Conservation (phyloP, 64 coral and sea anemone species). For the Dendrophyllia cribrosa region DNA sequence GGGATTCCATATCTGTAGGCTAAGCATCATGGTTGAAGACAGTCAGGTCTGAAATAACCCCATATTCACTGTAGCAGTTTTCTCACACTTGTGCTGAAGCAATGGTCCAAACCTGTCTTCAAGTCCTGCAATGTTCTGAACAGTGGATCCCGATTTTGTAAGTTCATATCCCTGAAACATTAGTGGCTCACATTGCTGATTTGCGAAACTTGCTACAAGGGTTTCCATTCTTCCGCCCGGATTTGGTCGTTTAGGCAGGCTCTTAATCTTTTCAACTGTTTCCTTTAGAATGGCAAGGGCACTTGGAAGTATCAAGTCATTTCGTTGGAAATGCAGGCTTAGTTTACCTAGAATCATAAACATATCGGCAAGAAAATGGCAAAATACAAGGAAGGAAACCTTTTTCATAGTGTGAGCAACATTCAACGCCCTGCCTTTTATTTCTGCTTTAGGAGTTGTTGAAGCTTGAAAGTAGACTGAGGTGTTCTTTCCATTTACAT, state of each 20-base stretch:
- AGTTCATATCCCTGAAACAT: constrained; percentile 34
- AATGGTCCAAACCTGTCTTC: constrained; percentile 53
- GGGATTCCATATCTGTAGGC: constrained; percentile 48
- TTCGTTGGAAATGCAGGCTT: constrained; percentile 54
- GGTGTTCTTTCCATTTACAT: background rate
- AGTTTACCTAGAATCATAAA: constrained; percentile 48
- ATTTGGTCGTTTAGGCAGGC: constrained; percentile 2
- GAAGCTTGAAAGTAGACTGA: constrained; percentile 54
- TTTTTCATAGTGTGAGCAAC: constrained; percentile 50
- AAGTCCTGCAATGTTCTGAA: constrained; percentile 55
- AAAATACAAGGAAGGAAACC: constrained; percentile 45
- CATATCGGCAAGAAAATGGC: constrained; percentile 58
- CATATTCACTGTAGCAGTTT: constrained; percentile 53
- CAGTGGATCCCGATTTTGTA: constrained; percentile 54
- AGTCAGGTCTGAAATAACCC: constrained; percentile 35
- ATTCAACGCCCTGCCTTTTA: constrained; percentile 46
- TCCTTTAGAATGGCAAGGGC: constrained; percentile 22
- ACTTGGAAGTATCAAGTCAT: constrained; percentile 57
- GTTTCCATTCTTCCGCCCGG: constrained; percentile 28
- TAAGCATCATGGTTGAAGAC: constrained; percentile 67
- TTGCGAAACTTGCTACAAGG: constrained; percentile 29
- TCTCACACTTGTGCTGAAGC: constrained; percentile 53
- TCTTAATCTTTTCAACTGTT: constrained; percentile 19
- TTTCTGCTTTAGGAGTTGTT: constrained; percentile 51
- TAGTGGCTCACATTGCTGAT: constrained; percentile 7